These are phyloP conservation scores for Florisuga fusca DNA, from an alignment of 2,797 vertebrate genomes.

Conservation along the genomic window DNA sequence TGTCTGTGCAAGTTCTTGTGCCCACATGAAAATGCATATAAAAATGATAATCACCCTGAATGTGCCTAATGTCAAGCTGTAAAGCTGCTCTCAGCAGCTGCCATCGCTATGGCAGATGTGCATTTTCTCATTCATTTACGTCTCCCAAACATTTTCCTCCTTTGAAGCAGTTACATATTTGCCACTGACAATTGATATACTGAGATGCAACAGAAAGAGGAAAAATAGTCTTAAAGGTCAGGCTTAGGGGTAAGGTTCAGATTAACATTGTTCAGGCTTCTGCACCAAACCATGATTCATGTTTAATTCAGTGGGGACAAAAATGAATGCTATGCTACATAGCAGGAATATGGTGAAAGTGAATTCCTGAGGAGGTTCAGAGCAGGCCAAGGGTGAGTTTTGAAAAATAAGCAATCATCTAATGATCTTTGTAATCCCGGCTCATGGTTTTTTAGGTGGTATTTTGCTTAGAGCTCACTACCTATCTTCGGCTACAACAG, in stretches of 20 bases:
- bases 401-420: background rate
- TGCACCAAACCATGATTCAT: rapidly evolving
- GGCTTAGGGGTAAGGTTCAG: background rate
- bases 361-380: background rate
- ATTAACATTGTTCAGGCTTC: background rate
- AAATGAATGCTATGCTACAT: background rate
- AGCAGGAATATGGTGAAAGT: background rate
- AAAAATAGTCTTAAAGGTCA: background rate
- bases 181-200: background rate
- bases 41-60: background rate
- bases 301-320: background rate
- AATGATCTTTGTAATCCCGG: background rate
- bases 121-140: background rate
- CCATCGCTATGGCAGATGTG: background rate
- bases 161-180: rapidly evolving
- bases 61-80: background rate
- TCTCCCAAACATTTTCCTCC: background rate
- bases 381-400: background rate
- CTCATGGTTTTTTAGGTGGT: background rate
- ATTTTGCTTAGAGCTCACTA: background rate
- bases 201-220: rapidly evolving
- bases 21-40: background rate
- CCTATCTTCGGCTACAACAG: background rate
- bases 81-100: background rate
- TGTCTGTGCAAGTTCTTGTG: background rate